Evolutionary conservation across 2,113 vertebrate genomes (phyloP), one percentile per base, ranked within the genome.

Genomic region (Syngnathus scovelli): DNA sequence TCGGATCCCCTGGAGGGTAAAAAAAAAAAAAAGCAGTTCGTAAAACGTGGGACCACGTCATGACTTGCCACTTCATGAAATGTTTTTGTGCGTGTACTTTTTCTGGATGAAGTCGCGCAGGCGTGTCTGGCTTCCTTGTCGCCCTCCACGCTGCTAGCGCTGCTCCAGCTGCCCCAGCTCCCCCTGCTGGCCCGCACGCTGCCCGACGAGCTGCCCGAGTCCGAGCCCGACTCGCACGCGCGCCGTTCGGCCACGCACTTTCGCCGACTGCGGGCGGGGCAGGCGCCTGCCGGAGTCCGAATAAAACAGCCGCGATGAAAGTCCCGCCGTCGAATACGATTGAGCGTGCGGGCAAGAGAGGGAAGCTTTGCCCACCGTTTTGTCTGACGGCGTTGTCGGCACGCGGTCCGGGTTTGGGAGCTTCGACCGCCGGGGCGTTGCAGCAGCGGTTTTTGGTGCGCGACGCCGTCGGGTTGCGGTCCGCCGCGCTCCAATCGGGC

Each of bases 81-180:
- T 3, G 27, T 33, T 33, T 33, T 33, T 3, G 27, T 33, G 27
- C 3, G 27, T 21, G 75, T 91, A 99, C 96, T 92, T 6, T 93
- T 91, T 64, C 83, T 88, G 33, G 83, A 75, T 67, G 88, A 87
- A 86, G 85, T 90, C 85, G 92, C 86, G 81, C 92, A 93, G 80
- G 86, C 89, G 51, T 90, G 90, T 51, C 86, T 78, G 65, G 75
- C 59, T 16, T 95, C 96, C 82, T 92, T 93, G 74, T 99, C 97
- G 41, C 97, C 95, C 0, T 99, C 97, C 0, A 94, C 90, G 82
- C 97, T 99, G 85, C 96, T 96, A 54, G 93, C 89, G 66, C 95
- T 98, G 87, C 97, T 99, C 95, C 97, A 99, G 89, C 96, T 99
- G 55, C 96, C 95, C 95, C 95, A 98, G 87, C 95, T 98, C 21